Evolutionary conservation across 2,113 vertebrate species (phyloP), one percentile per base, ranked within the genome.

Genomic region (Cyphomyrus plagiostoma): DNA sequence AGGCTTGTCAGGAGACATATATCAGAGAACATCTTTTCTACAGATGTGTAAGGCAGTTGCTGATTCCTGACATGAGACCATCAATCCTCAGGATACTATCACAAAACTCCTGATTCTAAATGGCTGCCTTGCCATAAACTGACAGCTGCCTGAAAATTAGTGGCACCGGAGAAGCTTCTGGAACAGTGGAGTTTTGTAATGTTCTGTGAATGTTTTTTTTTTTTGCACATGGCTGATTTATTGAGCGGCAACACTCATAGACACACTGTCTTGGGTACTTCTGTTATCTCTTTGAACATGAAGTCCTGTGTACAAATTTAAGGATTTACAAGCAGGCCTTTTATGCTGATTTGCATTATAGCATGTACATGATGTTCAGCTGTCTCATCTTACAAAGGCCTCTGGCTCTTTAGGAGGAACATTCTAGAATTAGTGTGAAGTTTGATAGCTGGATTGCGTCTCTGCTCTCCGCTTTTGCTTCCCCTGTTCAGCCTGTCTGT

Each of bases 101-200:
- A 42, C 74, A 80, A 77, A 39, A 84, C 82, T 48, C 45, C 82
- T 19, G 35, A 84, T 84, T 84, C 42, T 46, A 84, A 84, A 84
- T 84, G 17, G 45, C 7, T 10, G 19, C 19, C 82, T 84, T 48
- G 45, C 82, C 15, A 9, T 84, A 84, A 48, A 84, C 45, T 80
- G 74, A 84, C 82, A 84, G 82, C 45, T 84, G 39, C 21, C 74
- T 80, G 45, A 84, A 84, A 84, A 48, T 48, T n/a, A 48, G 82
- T 48, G 19, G 21, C 21, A 10, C 39, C 19, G 45, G 45, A 46
- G 82, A 48, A 21, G 82, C 21, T 84, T 84, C 45, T 17, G 19
- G 45, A n/a, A 46, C 82, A 48, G 42, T 46, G 39, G 9, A 84
- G 82, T 42, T 80, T 77, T 80, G 35, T 80, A 39, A 42, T 84